Evolutionary conservation across 2,797 vertebrate genomes (phyloP).

Genomic region (Gambusia yucatana): DNA sequence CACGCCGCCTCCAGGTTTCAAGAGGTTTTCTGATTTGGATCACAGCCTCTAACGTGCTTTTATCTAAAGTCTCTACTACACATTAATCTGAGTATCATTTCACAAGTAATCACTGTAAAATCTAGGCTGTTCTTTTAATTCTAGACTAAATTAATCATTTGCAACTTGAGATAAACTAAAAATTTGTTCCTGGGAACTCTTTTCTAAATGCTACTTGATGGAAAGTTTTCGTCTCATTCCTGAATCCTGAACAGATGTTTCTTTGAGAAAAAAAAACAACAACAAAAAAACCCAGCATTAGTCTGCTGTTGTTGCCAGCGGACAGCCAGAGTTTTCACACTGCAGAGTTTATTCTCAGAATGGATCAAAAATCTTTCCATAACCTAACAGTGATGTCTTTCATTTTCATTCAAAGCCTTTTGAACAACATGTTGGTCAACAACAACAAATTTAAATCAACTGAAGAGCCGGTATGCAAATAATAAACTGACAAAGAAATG

Average conservation of each 20-base stretch:
- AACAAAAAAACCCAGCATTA: not conserved
- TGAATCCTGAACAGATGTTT: not conserved
- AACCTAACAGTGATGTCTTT: not conserved
- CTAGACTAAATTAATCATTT: not conserved
- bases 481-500: not conserved
- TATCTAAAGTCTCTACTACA: not conserved
- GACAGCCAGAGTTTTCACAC: not conserved
- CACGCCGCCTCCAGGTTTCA: not conserved
- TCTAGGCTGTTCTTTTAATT: not conserved
- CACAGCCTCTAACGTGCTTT: not conserved
- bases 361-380: not conserved
- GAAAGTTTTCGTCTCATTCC: not conserved
- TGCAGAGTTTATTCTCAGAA: not conserved
- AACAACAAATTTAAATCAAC: constrained; percentile 1
- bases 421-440: not conserved
- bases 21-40: not conserved
- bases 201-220: not conserved
- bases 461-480: constrained; percentile 2
- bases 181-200: not conserved
- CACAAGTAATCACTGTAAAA: not conserved
- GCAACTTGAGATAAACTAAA: not conserved
- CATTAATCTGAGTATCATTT: not conserved
- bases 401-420: not conserved
- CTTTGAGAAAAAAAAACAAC: not conserved
- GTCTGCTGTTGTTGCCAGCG: not conserved